Percentiles rank a stretch among this genome's conserved stretches.
Evolutionary conservation across 2,797 vertebrate species (phyloP).

Genomic region (Betta splendens): DNA sequence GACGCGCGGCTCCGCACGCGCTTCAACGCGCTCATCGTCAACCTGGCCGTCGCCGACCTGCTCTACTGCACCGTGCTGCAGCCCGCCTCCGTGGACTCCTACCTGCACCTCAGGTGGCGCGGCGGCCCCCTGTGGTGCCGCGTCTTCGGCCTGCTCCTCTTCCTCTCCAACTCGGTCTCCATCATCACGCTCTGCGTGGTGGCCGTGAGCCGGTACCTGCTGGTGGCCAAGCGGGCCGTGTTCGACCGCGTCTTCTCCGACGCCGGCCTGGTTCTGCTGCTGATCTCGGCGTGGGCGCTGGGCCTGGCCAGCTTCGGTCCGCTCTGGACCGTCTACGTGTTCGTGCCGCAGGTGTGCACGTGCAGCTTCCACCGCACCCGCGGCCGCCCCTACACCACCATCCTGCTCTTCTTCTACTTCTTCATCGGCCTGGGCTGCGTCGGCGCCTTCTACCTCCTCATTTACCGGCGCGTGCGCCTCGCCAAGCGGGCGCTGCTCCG

Average conservation of each 20-base stretch:
- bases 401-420: constrained; percentile 87
- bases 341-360: constrained; percentile 89
- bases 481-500: constrained; percentile 80
- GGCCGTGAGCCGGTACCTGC: constrained; percentile 85
- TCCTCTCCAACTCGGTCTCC: constrained; percentile 88
- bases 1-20: constrained; percentile 83
- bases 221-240: constrained; percentile 81
- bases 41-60: constrained; percentile 87
- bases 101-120: constrained; percentile 88
- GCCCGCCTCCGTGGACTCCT: constrained; percentile 88
- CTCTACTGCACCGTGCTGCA: constrained; percentile 89
- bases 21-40: constrained; percentile 90
- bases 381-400: constrained; percentile 86
- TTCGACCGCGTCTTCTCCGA: constrained; percentile 83
- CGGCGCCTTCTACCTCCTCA: constrained; percentile 87
- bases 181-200: constrained; percentile 89
- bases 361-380: constrained; percentile 88
- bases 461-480: constrained; percentile 82
- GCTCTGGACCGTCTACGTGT: constrained; percentile 83
- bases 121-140: constrained; percentile 80
- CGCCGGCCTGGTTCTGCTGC: constrained; percentile 69
- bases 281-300: constrained; percentile 80
- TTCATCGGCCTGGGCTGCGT: constrained; percentile 85
- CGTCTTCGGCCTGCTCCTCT: constrained; percentile 87
- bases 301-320: constrained; percentile 84